Conservation (phyloP, 2,797 vertebrate species). For the Falco biarmicus region DNA sequence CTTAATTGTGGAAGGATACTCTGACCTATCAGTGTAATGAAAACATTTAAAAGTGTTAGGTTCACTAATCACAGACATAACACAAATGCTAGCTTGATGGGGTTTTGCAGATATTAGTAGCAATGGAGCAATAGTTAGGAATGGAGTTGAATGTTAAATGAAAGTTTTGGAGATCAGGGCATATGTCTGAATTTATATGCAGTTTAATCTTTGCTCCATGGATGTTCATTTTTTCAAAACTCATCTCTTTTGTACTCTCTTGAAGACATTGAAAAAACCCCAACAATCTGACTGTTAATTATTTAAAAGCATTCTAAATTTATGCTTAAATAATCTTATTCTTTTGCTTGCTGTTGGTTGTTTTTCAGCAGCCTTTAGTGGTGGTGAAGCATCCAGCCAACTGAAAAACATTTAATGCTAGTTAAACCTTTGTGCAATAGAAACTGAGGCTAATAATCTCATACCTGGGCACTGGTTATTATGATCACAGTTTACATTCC, state of each 20-base stretch:
- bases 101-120: neutral
- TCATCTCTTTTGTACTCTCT: neutral
- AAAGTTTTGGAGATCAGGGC: neutral
- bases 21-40: neutral
- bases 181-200: neutral
- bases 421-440: neutral
- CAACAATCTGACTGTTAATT: neutral
- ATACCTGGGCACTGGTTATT: neutral
- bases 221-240: neutral
- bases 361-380: neutral
- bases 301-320: neutral
- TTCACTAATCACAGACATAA: neutral
- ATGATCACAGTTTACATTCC: constrained; percentile 27
- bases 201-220: neutral
- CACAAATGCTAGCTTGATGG: neutral
- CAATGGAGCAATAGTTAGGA: neutral
- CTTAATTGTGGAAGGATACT: neutral
- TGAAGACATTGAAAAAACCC: neutral
- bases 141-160: neutral
- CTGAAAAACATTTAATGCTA: neutral
- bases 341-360: neutral
- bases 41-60: neutral
- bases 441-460: neutral
- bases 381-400: neutral
- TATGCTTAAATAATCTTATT: neutral